Evolutionary conservation across 1,140 invertebrate species (phyloP), one percentile per base, ranked within the genome.

Genomic region (Chironomus striatipennis): DNA sequence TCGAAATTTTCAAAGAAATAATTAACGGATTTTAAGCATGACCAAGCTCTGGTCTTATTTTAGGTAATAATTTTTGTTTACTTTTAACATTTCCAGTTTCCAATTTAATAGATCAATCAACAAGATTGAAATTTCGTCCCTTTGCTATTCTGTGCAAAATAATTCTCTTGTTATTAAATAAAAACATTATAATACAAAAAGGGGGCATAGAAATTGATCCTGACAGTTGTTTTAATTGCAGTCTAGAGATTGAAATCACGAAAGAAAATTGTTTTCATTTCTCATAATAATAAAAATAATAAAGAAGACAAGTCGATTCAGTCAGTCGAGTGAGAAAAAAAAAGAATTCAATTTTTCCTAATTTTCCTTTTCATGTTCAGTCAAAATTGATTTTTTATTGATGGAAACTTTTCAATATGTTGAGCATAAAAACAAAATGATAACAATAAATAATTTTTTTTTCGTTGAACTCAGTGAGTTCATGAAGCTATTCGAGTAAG

Each of bases 41-140:
- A n/a, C n/a, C n/a, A n/a, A n/a, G n/a, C n/a, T 34, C 24, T 34
- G 24, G n/a, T n/a, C n/a, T n/a, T n/a, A 34, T 5, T 2, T 34
- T 34, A 34, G 24, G 1, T 5, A 2, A 34, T 34, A 5, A 34
- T 34, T 34, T 34, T 5, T 57, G 47, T 57, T 57, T 57, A 57
- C 47, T 15, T 57, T 57, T 5, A 12, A 10, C n/a, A n/a, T 57
- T 12, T 57, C 47, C 5, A 57, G 47, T 15, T 57, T 34, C n/a
- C 15, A n/a, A 57, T 57, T 57, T 57, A 57, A 57, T 57, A 57
- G 47, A 57, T 57, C 47, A 57, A 57, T 57, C 47, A 57, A 57
- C n/a, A n/a, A 57, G 47, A 57, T 57, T 57, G 47, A n/a, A 57
- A 57, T 15, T 57, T 57, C 47, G 47, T 57, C 47, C 12, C n/a